Conservation (phyloP, 2,797 vertebrate species). For the Halcyon chelicuti region DNA sequence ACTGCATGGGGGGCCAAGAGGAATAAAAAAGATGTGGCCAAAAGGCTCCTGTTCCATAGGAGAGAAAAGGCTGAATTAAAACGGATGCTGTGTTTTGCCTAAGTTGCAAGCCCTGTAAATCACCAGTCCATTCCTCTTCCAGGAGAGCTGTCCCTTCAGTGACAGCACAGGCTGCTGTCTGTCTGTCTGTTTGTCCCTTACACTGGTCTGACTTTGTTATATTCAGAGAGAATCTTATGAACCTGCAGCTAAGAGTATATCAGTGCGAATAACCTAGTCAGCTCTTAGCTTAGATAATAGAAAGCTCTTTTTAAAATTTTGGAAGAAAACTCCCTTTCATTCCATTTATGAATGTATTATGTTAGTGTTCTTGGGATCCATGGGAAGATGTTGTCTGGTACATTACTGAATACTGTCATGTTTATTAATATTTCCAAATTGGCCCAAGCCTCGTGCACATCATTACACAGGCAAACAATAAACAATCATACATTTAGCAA, state of each 20-base stretch:
- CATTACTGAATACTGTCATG: neutral
- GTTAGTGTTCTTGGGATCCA: neutral
- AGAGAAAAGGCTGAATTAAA: neutral
- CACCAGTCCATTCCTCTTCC: neutral
- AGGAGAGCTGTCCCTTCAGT: neutral
- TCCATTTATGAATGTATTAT: accelerated
- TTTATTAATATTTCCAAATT: slow-evolving; percentile 50
- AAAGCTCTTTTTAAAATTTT: neutral
- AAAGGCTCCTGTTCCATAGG: neutral
- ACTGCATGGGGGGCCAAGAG: neutral
- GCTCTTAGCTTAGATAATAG: neutral
- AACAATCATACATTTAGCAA: slow-evolving; percentile 36
- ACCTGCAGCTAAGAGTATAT: neutral
- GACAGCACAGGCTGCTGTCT: neutral
- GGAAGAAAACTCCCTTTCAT: neutral
- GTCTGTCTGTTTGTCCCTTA: neutral
- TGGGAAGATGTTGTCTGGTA: neutral
- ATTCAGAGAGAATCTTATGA: neutral
- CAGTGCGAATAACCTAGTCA: neutral
- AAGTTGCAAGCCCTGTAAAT: neutral
- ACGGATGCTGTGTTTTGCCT: neutral
- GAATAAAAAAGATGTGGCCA: neutral
- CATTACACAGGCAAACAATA: slow-evolving; percentile 62
- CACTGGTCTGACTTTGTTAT: neutral
- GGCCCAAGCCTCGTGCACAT: neutral